phyloP scores from a whole-genome alignment of 30 jellyfish, hydroid and myxozoan genomes.

The Kudoa iwatai region DNA sequence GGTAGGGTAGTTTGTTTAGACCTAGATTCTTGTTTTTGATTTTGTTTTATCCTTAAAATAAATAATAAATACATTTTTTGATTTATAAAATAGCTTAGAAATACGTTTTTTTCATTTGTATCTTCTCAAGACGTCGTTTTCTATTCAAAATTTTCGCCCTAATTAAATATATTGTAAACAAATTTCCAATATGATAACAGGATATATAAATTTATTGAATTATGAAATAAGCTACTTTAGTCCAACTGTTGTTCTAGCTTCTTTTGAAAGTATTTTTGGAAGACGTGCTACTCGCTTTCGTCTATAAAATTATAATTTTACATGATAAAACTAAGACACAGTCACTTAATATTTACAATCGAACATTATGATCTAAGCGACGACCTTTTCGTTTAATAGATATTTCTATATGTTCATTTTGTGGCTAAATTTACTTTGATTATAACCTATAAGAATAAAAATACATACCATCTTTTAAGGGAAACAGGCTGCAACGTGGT shows the following conservation, averaged over 20 bases:
- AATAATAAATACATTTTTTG: no score
- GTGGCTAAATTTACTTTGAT: slow-evolving; percentile 39
- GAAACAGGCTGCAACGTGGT: no score
- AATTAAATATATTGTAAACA: no score
- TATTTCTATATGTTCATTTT: slow-evolving; percentile 49
- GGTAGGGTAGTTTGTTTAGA: slow-evolving; percentile 24
- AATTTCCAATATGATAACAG: no score
- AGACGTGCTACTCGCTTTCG: slow-evolving; percentile 84
- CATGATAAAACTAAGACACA: no score
- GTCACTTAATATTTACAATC: slow-evolving; percentile 8
- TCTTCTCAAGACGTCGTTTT: slow-evolving; percentile 77
- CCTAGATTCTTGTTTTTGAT: slow-evolving; percentile 49
- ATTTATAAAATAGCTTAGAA: no score
- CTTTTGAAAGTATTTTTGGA: slow-evolving; percentile 23
- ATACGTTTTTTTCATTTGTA: slow-evolving; percentile 46
- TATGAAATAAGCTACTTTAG: no score
- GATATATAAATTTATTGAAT: no score
- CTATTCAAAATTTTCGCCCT: slow-evolving; percentile 77
- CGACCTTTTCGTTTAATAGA: slow-evolving; percentile 63
- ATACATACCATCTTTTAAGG: no score
- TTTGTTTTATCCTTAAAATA: slow-evolving; percentile 33
- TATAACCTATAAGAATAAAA: no score
- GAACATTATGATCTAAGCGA: slow-evolving; percentile 34
- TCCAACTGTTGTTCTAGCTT: slow-evolving; percentile 51
- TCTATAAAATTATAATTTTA: no score